Evolutionary conservation across 2,113 vertebrate genomes (phyloP).

Genomic region (Indri indri): DNA sequence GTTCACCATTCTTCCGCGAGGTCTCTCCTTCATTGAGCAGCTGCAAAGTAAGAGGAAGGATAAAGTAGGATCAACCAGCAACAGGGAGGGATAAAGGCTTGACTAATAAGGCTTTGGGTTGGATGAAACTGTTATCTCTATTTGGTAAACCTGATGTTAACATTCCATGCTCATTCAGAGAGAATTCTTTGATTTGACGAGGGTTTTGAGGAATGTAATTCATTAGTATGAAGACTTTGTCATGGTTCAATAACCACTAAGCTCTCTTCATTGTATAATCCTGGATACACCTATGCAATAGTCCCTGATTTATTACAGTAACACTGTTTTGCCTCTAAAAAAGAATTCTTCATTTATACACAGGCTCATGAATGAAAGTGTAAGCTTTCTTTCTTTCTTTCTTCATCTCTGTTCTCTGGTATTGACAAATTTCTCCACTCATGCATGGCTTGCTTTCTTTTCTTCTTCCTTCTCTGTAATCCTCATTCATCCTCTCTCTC

Average conservation of each 20-base stretch:
- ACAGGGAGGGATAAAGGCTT: slow-evolving; percentile 23
- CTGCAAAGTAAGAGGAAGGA: slow-evolving; percentile 38
- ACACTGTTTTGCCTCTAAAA: slow-evolving; percentile 3
- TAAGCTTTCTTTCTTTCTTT: not conserved
- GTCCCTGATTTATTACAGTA: slow-evolving; percentile 41
- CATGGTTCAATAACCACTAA: slow-evolving; percentile 44
- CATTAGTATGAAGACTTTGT: slow-evolving; percentile 54
- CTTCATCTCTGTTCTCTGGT: not conserved
- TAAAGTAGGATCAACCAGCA: slow-evolving; percentile 54
- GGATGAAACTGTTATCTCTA: slow-evolving; percentile 63
- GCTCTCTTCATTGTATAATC: slow-evolving; percentile 25
- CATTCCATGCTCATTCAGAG: slow-evolving; percentile 50
- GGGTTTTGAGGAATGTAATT: slow-evolving; percentile 63
- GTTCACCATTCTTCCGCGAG: not conserved
- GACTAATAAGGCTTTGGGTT: slow-evolving; percentile 31
- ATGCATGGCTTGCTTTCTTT: not conserved
- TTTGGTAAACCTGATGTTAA: slow-evolving; percentile 63
- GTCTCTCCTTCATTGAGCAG: not conserved
- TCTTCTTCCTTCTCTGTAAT: slow-evolving; percentile 1
- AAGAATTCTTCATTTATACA: not conserved
- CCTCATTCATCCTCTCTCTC: not conserved
- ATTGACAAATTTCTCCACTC: not conserved
- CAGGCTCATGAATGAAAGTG: not conserved
- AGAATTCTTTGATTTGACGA: slow-evolving; percentile 54
- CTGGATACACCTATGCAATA: not conserved